Percentiles rank a stretch among this genome's conserved stretches.
Conservation (phyloP, 2,113 vertebrate species). For the Gymnobelideus leadbeateri region DNA sequence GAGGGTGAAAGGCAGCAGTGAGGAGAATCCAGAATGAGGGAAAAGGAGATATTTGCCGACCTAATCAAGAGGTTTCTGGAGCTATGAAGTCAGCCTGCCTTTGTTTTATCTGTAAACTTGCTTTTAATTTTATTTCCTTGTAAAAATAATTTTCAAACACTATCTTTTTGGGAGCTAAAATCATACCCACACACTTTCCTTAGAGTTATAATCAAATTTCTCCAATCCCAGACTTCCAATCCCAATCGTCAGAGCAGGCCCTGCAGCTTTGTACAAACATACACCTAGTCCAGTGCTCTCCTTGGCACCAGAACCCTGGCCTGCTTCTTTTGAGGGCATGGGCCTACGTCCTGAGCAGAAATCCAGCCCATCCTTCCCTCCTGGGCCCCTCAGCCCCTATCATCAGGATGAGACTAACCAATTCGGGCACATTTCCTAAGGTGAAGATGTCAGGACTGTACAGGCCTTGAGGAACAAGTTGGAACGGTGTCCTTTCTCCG, state of each 20-base stretch:
- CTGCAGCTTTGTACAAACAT: neutral
- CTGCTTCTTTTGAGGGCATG: neutral
- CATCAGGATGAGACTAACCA: neutral
- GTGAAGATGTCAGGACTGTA: too few relatives aligned
- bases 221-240: neutral
- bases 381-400: neutral
- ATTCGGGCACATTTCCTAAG: too few relatives aligned
- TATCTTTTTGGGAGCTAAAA: neutral
- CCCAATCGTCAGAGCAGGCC: neutral
- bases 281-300: neutral
- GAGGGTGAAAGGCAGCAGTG: neutral
- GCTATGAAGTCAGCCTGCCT: neutral
- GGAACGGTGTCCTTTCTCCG: neutral
- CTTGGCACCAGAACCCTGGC: neutral
- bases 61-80: neutral
- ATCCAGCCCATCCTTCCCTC: neutral
- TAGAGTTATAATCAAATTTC: neutral
- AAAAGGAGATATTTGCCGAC: neutral
- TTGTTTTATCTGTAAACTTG: neutral
- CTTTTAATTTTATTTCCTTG: neutral
- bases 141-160: neutral
- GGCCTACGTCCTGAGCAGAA: neutral
- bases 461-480: neutral
- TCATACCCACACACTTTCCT: neutral
- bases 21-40: neutral